Percentiles rank a stretch among this genome's conserved stretches.
Evolutionary conservation across 2,113 vertebrate genomes (phyloP).

Genomic region (Nothoprocta perdicaria): DNA sequence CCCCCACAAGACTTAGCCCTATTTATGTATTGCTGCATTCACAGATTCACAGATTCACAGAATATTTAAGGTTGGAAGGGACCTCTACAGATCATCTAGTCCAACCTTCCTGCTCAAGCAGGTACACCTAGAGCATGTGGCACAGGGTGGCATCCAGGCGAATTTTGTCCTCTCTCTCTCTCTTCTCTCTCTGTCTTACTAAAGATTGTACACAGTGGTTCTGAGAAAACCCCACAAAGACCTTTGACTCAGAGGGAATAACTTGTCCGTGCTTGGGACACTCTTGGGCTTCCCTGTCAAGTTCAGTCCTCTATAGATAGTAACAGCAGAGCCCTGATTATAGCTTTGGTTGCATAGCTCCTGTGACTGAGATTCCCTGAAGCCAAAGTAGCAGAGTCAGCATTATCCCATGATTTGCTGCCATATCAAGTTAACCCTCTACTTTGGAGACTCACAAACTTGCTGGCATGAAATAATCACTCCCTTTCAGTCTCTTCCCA

Average conservation of each 20-base stretch:
- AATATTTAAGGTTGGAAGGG: too few species aligned
- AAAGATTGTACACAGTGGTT: background rate
- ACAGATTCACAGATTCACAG: too few species aligned
- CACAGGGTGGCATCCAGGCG: too few species aligned
- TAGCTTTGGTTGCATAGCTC: background rate
- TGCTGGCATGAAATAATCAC: background rate
- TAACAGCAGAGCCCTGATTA: background rate
- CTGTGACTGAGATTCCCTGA: background rate
- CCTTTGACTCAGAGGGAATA: background rate
- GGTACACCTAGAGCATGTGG: too few species aligned
- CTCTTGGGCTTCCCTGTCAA: background rate
- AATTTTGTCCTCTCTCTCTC: background rate
- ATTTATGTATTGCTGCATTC: background rate
- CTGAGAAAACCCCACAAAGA: background rate
- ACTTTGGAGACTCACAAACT: background rate
- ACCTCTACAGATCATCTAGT: too few species aligned
- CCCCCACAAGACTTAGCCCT: background rate
- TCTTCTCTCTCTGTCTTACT: background rate
- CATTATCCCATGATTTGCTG: background rate
- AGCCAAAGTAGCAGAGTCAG: background rate
- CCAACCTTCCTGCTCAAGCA: too few species aligned
- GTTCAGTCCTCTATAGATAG: background rate
- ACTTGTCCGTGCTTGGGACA: background rate
- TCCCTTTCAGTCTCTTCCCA: background rate
- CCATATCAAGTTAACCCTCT: background rate